phyloP scores from a whole-genome alignment of 2,113 vertebrate species.

The Bettongia penicillata region DNA sequence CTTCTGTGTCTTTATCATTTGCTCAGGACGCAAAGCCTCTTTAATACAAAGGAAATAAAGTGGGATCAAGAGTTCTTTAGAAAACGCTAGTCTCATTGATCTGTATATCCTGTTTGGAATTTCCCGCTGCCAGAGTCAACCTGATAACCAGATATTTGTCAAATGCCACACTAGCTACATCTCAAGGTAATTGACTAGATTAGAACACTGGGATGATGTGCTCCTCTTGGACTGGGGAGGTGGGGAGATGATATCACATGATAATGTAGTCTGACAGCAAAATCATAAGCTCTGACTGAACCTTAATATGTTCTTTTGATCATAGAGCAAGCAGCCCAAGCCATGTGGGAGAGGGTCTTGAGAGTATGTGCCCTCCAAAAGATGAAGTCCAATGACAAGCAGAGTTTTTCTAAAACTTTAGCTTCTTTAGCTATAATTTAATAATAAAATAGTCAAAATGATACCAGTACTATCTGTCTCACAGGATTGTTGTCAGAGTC shows the following conservation, averaged over 20 bases:
- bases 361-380: neutral
- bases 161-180: slow-evolving; percentile 24
- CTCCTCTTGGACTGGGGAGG: neutral
- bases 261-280: slow-evolving; percentile 49
- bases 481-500: too few relatives aligned
- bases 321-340: slow-evolving; percentile 23
- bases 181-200: slow-evolving; percentile 21
- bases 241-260: slow-evolving; percentile 12
- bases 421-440: too few relatives aligned
- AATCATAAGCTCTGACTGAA: slow-evolving; percentile 26
- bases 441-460: too few relatives aligned
- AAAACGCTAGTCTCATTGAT: neutral
- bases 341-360: neutral
- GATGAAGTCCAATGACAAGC: neutral
- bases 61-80: slow-evolving; percentile 52
- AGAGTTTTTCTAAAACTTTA: neutral
- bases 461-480: too few relatives aligned
- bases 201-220: slow-evolving; percentile 34
- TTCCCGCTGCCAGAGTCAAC: slow-evolving; percentile 42
- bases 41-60: slow-evolving; percentile 48
- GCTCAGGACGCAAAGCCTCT: neutral
- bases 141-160: slow-evolving; percentile 32
- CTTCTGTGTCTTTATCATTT: slow-evolving; percentile 29
- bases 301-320: slow-evolving; percentile 46
- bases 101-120: slow-evolving; percentile 21